Evolutionary conservation across 2,113 vertebrate species (phyloP), one percentile per base, ranked within the genome.

Genomic region (Miniopterus natalensis): DNA sequence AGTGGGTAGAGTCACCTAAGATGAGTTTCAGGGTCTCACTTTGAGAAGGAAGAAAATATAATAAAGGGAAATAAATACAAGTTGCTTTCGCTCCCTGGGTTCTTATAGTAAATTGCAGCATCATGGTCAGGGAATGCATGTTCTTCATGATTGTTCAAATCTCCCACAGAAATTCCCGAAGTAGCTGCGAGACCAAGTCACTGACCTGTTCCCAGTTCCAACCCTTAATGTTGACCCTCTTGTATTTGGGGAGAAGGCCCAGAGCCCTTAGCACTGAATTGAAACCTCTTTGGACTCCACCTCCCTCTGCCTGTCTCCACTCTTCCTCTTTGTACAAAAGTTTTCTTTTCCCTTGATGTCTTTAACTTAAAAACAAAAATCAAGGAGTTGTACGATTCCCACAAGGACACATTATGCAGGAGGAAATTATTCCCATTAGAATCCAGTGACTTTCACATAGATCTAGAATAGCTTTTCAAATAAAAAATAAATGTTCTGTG

Each of bases 341-440:
- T 74, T 88, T 88, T 83, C 71, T 66, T 97, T 96, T 95, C 61
- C n/a, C 88, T 49, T 83, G 93, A 92, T 77, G 90, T 95, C 87
- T 96, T 97, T 96, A 98, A 95, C 90, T 94, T 97, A 97, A 97
- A 98, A 98, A 97, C 94, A 98, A 97, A 97, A 68, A 81, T 95
- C 97, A 92, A 55, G 88, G 97, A 89, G 77, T 78, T 85, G 90
- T 63, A 7, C 23, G 95, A 94, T 97, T 84, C 97, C 96, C 97
- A 66, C 31, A 17, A 95, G 97, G 95, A 66, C 79, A 13, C 92
- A 96, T 97, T 97, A 95, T 97, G 94, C 97, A 75, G 95, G 97
- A 97, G 98, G 97, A 97, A 98, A 97, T 96, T 98, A 95, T 88
- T 97, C 97, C 97, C 97, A 95, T 80, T 92, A 97, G 98, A 95